phyloP scores from a whole-genome alignment of 2,113 vertebrate species.

The Oostethus manadensis region DNA sequence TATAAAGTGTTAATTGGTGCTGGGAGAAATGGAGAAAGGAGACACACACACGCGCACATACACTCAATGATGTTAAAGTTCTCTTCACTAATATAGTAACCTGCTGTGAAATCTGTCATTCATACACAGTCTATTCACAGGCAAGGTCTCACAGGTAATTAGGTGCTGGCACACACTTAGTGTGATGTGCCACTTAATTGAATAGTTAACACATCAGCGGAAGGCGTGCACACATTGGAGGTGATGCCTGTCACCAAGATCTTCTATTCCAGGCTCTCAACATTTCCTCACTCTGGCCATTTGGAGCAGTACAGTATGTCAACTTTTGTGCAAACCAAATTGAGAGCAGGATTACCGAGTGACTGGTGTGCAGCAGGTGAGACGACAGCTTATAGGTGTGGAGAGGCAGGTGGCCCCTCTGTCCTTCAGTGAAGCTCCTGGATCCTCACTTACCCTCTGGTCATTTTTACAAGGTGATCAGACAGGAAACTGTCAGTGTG shows the following conservation, averaged over 20 bases:
- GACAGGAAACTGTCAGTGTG: conserved; percentile 62
- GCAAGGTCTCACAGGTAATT: conserved; percentile 63
- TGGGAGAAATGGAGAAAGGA: conserved; percentile 6
- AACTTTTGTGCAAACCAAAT: conserved; percentile 62
- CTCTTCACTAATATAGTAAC: conserved; percentile 49
- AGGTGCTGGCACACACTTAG: conserved; percentile 56
- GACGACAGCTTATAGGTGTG: conserved; percentile 56
- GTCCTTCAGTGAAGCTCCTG: conserved; percentile 61
- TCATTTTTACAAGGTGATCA: conserved; percentile 54
- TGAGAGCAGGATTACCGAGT: conserved; percentile 49
- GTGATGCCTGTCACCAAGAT: conserved; percentile 69
- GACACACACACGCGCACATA: conserved; percentile 5
- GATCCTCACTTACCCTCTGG: conserved; percentile 59
- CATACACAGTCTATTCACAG: conserved; percentile 48
- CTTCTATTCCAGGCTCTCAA: conserved; percentile 46
- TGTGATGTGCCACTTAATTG: conserved; percentile 57
- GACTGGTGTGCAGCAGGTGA: conserved; percentile 54
- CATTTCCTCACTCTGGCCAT: conserved; percentile 50
- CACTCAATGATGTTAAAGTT: conserved; percentile 40
- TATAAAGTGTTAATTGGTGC: conserved; percentile 18
- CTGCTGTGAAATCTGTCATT: conserved; percentile 61
- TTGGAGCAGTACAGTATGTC: conserved; percentile 51
- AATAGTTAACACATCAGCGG: conserved; percentile 70
- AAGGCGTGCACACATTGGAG: conserved; percentile 55
- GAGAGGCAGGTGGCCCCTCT: conserved; percentile 41